Conservation (phyloP, 92 coral and sea anemone genomes). For the Hydrozoanthus gracilis region DNA sequence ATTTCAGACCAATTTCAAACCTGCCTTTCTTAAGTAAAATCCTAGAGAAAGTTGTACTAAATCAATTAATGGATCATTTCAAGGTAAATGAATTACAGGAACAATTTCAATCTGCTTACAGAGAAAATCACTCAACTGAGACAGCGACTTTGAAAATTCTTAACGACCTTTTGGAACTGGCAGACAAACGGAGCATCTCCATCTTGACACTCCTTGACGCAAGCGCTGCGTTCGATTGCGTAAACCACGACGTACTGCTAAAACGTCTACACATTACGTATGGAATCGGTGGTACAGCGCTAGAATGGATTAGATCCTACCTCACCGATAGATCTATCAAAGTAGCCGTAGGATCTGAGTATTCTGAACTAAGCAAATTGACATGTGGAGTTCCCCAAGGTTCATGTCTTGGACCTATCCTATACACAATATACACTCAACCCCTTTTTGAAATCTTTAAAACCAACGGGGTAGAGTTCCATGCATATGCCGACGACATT, state of each 20-base stretch:
- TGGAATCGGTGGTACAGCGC: background rate
- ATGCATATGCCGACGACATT: conserved; percentile 31
- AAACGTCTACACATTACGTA: background rate
- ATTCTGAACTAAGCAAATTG: background rate
- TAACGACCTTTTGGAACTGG: background rate
- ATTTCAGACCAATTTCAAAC: background rate
- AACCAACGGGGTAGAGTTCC: background rate
- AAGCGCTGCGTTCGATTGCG: background rate
- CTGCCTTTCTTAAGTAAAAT: background rate
- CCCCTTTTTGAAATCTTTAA: conserved; percentile 26
- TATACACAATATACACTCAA: conserved; percentile 39
- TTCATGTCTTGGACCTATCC: conserved; percentile 40
- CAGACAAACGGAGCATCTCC: too few species aligned
- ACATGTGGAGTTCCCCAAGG: conserved; percentile 54
- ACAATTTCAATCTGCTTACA: background rate
- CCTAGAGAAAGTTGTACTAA: background rate
- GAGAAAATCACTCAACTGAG: background rate
- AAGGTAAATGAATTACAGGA: background rate
- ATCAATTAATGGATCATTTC: background rate
- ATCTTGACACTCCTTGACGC: background rate
- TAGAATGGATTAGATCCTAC: background rate
- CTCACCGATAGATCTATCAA: background rate
- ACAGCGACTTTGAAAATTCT: background rate
- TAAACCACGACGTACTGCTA: background rate
- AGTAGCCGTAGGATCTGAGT: background rate